Base-by-base conservation (phyloP, 2,888 invertebrate genomes). In the Lathronympha strigana region DNA sequence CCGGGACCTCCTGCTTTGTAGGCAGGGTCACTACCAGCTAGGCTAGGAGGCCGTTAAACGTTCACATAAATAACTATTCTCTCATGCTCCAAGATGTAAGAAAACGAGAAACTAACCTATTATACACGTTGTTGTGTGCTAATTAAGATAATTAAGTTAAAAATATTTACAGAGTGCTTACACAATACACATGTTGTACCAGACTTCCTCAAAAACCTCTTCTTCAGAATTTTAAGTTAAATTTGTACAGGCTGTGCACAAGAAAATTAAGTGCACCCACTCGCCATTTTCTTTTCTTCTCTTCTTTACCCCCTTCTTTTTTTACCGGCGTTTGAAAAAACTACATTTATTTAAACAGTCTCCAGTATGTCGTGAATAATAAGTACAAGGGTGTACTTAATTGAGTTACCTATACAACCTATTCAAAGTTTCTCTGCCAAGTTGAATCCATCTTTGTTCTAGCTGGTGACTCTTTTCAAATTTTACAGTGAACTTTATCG, bases 331-430 rank as follows among this genome's bases (percentile, higher is more conserved):
- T 54, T 25, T 38, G 23, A 21, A 54, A 53, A n/a, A 36, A 53
- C 53, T 53, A 38, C 9, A 38, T 15, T 47, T 47, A 23, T n/a
- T 53, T 53, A 38, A 54, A 54, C 21, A 54, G 23, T 25, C 25
- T 25, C 9, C 23, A 54, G 36, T 19, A 33, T 19, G 31, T 54
- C 38, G 49, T 54, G 54, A 38, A 54, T 38, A 15, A 54, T n/a
- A 54, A 54, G 9, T 54, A 38, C 54, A 38, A 15, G n/a, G n/a
- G 15, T 38, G 23, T 23, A 36, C 23, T 54, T 54, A 54, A 54
- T 54, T 54, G 38, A 17, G 38, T 54, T 25, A 33, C 6, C 11
- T 47, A 50, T 8, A n/a, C 5, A 15, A 38, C 45, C 11, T 21
- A 15, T 23, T 54, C 17, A 15, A 53, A 25, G 54, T 25, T 38